Evolutionary conservation across 2,888 invertebrate genomes (phyloP), one percentile per base, ranked within the genome.

Genomic region (Andrena chrysosceles): DNA sequence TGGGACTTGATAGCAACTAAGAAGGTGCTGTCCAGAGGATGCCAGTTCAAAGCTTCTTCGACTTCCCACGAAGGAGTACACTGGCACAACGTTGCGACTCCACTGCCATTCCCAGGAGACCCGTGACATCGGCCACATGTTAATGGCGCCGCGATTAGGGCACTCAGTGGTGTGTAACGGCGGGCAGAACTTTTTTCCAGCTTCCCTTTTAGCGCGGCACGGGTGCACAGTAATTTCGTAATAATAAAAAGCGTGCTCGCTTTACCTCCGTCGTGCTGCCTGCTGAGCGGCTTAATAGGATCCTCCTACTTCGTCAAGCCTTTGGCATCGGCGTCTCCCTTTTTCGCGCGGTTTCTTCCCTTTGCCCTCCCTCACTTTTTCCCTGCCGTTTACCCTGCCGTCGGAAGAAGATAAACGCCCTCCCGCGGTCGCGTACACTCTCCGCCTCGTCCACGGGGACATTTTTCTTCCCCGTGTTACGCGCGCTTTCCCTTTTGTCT

Each of bases 231-330:
- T 91, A 91, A 91, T 91, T 91, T 86, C 89, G 89, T 90, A 88
- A 90, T 89, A 90, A 90, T 90, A 88, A 89, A 89, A 90, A 91
- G 88, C 89, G 90, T 89, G 91, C 86, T 90, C 89, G 88, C 85
- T 89, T 89, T 89, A 85, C 83, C 82, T 81, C 73, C 87, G 85
- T 82, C 88, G 84, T 83, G 89, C 86, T 84, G 87, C 90, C 90
- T 87, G 91, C 90, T 91, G 90, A 85, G 91, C 89, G 85, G 89
- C 87, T 89, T 91, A 91, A 91, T 90, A 85, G 91, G 91, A 86
- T 87, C 88, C 88, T 89, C 90, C 89, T 89, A 86, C 86, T 88
- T 75, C 85, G 83, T 84, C 87, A 84, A 85, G 80, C 84, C 87
- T 89, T 85, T 83, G 81, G 73, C 84, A 75, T 72, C 82, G 66